Evolutionary conservation across 1,140 invertebrate genomes (phyloP).

Genomic region (Geopemphigus sp.): DNA sequence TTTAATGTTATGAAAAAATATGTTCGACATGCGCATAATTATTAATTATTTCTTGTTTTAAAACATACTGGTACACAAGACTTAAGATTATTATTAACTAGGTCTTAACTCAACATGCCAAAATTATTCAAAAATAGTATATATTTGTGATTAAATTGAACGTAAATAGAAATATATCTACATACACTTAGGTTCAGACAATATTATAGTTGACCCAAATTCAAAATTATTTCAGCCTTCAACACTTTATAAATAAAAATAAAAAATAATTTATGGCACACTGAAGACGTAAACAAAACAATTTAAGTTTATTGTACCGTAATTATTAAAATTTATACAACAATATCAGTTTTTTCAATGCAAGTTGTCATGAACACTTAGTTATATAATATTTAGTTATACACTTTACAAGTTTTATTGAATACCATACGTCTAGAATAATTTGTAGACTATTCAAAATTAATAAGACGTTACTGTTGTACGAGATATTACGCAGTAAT

Average conservation of each 20-base stretch:
- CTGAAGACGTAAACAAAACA: slow-evolving; percentile 40
- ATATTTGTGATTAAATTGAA: not conserved
- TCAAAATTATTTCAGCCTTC: slow-evolving; percentile 28
- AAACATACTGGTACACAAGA: not conserved
- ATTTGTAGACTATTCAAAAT: no score
- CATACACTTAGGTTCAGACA: not conserved
- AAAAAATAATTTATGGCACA: not conserved
- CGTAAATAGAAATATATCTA: not conserved
- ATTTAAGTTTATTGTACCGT: slow-evolving; percentile 34
- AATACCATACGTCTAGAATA: no score
- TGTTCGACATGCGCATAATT: not conserved
- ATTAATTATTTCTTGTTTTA: not conserved
- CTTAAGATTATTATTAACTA: not conserved
- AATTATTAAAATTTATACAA: not conserved
- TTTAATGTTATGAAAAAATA: no score
- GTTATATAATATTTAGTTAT: no score
- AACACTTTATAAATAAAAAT: not conserved
- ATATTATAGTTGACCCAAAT: slow-evolving; percentile 2
- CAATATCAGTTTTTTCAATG: not conserved
- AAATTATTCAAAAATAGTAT: not conserved
- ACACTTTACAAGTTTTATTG: no score
- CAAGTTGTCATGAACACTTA: not conserved
- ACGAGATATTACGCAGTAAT: no score
- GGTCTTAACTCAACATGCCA: not conserved
- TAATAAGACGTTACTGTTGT: no score